phyloP scores from a whole-genome alignment of 2,888 invertebrate species.

The Plebejus anna region DNA sequence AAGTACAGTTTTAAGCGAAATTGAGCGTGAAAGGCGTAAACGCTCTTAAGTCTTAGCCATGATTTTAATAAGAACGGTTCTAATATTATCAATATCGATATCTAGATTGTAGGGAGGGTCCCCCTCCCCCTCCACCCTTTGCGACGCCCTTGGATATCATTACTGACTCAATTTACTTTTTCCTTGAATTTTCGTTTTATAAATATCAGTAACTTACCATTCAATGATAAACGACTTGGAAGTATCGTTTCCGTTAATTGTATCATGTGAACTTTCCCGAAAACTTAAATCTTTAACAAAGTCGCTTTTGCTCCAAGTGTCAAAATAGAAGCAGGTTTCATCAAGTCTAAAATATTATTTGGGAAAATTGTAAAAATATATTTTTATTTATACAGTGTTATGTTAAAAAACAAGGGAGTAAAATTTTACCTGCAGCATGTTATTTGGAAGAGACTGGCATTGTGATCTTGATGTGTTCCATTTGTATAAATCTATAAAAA shows the following conservation, averaged over 20 bases:
- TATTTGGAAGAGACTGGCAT: slow-evolving; percentile 26
- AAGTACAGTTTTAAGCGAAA: no score
- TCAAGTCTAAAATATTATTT: slow-evolving; percentile 37
- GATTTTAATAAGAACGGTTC: no score
- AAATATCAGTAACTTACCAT: slow-evolving; percentile 38
- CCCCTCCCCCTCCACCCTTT: no score
- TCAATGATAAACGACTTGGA: slow-evolving; percentile 35
- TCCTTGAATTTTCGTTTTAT: background rate
- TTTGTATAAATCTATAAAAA: slow-evolving; percentile 34
- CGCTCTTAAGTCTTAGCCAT: no score
- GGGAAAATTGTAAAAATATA: background rate
- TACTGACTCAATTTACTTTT: background rate
- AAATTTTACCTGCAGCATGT: slow-evolving; percentile 35
- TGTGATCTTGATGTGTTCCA: slow-evolving; percentile 20
- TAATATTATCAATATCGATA: no score
- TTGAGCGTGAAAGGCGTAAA: no score
- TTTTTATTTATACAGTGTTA: background rate
- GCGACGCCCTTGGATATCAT: no score
- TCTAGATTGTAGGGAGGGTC: no score
- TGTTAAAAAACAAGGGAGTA: background rate
- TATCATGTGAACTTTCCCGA: slow-evolving; percentile 28
- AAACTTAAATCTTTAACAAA: slow-evolving; percentile 29
- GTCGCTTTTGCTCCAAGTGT: slow-evolving; percentile 30
- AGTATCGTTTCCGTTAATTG: background rate
- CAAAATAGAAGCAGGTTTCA: slow-evolving; percentile 38